phyloP scores from a whole-genome alignment of 2,797 vertebrate genomes.

The Nannoperca australis region DNA sequence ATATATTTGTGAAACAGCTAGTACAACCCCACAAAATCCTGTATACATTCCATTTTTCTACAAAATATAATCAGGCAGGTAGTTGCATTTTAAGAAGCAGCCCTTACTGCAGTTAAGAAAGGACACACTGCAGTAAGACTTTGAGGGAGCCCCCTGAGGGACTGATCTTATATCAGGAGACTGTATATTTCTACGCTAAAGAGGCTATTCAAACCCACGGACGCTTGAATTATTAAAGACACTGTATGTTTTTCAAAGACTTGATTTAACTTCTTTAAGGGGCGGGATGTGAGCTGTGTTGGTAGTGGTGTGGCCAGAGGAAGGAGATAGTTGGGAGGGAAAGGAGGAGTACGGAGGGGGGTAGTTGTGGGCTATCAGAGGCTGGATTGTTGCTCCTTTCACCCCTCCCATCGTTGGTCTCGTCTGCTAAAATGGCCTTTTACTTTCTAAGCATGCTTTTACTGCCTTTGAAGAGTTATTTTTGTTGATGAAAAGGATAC shows the following conservation, averaged over 20 bases:
- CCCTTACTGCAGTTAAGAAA: slow-evolving; percentile 56
- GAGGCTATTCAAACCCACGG: slow-evolving; percentile 85
- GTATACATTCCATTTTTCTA: slow-evolving; percentile 33
- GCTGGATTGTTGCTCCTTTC: slow-evolving; percentile 77
- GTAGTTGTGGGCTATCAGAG: slow-evolving; percentile 66
- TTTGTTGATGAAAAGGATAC: slow-evolving; percentile 89
- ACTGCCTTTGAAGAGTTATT: slow-evolving; percentile 87
- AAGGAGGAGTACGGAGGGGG: slow-evolving; percentile 7
- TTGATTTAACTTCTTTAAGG: slow-evolving; percentile 85
- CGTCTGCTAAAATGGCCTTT: slow-evolving; percentile 85
- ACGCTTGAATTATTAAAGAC: slow-evolving; percentile 87
- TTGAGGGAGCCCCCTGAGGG: slow-evolving; percentile 74
- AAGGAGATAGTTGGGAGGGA: slow-evolving; percentile 42
- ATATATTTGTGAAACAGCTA: slow-evolving; percentile 48
- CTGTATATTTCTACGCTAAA: slow-evolving; percentile 85
- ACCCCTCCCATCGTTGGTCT: slow-evolving; percentile 60
- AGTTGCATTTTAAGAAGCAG: slow-evolving; percentile 73
- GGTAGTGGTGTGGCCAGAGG: slow-evolving; percentile 56
- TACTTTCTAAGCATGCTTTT: slow-evolving; percentile 87
- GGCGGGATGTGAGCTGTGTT: slow-evolving; percentile 57
- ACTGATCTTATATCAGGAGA: slow-evolving; percentile 86
- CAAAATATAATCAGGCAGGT: slow-evolving; percentile 71
- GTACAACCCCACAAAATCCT: slow-evolving; percentile 1
- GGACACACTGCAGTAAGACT: slow-evolving; percentile 60
- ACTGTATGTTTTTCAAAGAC: slow-evolving; percentile 88